These are phyloP conservation scores for Drosophila quadrilineata DNA, from an alignment of 1,140 invertebrate genomes.

Conservation along the genomic window DNA sequence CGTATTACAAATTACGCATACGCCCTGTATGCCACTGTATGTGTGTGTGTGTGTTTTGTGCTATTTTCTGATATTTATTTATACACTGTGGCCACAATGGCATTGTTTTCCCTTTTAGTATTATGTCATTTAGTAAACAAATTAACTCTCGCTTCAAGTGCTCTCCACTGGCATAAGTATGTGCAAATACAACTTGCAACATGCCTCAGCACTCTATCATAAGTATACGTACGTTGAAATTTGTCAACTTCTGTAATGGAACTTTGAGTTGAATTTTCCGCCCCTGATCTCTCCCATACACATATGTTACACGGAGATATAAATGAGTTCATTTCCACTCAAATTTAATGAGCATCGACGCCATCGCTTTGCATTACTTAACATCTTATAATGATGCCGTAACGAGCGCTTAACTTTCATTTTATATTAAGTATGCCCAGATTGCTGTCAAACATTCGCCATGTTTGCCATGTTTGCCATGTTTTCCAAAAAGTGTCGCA, in stretches of 20 bases:
- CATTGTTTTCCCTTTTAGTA: slow-evolving; percentile 37
- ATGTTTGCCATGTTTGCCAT: too few relatives aligned
- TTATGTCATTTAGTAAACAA: slow-evolving; percentile 76
- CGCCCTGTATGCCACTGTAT: slow-evolving; percentile 16
- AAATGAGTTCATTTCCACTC: too few relatives aligned
- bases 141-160: slow-evolving; percentile 48
- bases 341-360: slow-evolving; percentile 47
- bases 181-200: slow-evolving; percentile 42
- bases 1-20: slow-evolving; percentile 59
- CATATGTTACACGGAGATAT: too few relatives aligned
- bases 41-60: slow-evolving; percentile 10
- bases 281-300: too few relatives aligned
- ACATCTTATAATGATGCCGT: slow-evolving; percentile 64
- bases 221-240: too few relatives aligned
- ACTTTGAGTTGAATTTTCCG: too few relatives aligned
- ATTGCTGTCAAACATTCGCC: too few relatives aligned
- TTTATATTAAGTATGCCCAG: slow-evolving; percentile 50
- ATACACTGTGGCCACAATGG: neutral
- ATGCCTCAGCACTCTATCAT: too few relatives aligned
- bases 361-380: slow-evolving; percentile 53
- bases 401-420: slow-evolving; percentile 73
- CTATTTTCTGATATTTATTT: slow-evolving; percentile 44
- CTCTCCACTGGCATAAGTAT: slow-evolving; percentile 38
- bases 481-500: too few relatives aligned
- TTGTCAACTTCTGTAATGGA: too few relatives aligned